Conservation (phyloP, 2,797 vertebrate genomes). For the Platyrinchus mystaceus region DNA sequence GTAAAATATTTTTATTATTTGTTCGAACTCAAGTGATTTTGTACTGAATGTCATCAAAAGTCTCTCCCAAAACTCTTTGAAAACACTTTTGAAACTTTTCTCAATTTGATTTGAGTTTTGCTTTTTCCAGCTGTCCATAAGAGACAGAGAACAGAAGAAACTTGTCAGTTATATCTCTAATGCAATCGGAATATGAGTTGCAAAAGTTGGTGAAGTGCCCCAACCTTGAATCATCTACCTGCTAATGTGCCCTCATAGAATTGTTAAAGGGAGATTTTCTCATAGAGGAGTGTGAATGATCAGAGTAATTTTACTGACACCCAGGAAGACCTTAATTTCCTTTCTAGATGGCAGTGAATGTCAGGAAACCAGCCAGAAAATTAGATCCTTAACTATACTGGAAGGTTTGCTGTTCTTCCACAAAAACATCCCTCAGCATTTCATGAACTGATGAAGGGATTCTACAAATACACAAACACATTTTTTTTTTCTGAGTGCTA, state of each 20-base stretch:
- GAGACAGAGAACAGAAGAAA: neutral
- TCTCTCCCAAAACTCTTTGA: neutral
- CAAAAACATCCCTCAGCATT: neutral
- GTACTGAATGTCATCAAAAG: neutral
- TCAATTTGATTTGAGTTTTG: neutral
- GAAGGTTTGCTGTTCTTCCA: neutral
- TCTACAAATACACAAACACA: neutral
- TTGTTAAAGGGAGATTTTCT: neutral
- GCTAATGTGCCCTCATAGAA: neutral
- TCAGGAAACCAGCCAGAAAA: neutral
- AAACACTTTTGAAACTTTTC: neutral
- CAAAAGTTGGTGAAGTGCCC: neutral
- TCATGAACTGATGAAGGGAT: neutral
- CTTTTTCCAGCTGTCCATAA: neutral
- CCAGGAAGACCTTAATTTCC: neutral
- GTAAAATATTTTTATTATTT: neutral
- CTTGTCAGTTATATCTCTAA: neutral
- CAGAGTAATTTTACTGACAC: neutral
- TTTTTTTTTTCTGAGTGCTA: neutral
- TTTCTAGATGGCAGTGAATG: neutral
- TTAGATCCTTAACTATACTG: neutral
- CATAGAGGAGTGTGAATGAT: neutral
- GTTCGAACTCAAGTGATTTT: neutral
- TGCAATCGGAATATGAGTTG: neutral
- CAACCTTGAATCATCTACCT: neutral